Conservation (phyloP, 2,113 vertebrate species). For the Trematomus loennbergii region DNA sequence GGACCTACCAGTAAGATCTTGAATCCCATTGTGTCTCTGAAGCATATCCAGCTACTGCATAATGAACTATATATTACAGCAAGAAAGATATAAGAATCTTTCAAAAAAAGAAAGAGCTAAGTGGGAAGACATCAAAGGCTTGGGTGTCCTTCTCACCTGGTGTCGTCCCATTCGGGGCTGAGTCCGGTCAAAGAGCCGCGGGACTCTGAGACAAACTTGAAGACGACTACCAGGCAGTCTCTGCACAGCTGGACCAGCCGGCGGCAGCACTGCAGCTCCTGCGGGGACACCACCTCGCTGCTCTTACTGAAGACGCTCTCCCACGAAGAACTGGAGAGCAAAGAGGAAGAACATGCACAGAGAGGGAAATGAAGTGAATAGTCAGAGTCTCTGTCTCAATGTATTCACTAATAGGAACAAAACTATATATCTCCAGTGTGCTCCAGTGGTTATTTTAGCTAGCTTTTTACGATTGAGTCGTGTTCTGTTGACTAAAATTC, state of each 20-base stretch:
- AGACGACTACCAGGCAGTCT: slow-evolving; percentile 95
- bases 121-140: slow-evolving; percentile 1
- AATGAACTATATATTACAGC: slow-evolving; percentile 13
- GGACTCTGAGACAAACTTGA: slow-evolving; percentile 93
- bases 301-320: slow-evolving; percentile 93
- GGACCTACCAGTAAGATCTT: slow-evolving; percentile 4
- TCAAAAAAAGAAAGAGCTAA: slow-evolving; percentile 8
- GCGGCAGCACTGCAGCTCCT: slow-evolving; percentile 94
- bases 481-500: no score
- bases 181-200: slow-evolving; percentile 88
- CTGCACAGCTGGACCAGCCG: slow-evolving; percentile 95
- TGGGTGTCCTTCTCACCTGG: slow-evolving; percentile 86
- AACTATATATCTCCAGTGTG: background rate
- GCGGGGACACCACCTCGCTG: slow-evolving; percentile 90
- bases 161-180: slow-evolving; percentile 91
- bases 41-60: background rate
- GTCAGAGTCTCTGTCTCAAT: background rate
- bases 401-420: background rate
- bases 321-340: slow-evolving; percentile 89
- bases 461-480: no score
- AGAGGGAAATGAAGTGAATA: background rate
- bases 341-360: background rate
- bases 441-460: no score
- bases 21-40: slow-evolving; percentile 13
- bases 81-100: slow-evolving; percentile 2